phyloP scores from a whole-genome alignment of 2,113 vertebrate species.

The Collichthys lucidus region DNA sequence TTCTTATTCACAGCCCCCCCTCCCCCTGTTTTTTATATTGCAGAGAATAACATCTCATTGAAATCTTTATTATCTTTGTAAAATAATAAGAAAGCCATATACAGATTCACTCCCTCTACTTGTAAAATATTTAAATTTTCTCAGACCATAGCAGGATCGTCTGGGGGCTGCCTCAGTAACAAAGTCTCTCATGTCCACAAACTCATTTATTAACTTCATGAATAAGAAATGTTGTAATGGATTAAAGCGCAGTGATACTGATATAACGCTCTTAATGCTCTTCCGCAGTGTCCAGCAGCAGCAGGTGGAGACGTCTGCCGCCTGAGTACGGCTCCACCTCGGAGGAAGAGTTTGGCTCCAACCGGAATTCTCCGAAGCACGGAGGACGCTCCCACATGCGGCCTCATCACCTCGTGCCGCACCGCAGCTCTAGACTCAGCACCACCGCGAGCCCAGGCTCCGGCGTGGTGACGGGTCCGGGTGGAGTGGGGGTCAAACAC shows the following conservation, averaged over 20 bases:
- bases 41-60: background rate
- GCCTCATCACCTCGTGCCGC: slow-evolving; percentile 87
- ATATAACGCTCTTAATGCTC: background rate
- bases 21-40: background rate
- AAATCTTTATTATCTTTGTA: background rate
- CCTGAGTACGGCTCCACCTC: slow-evolving; percentile 99
- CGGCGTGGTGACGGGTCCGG: slow-evolving; percentile 48
- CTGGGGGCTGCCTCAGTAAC: slow-evolving; percentile 27
- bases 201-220: slow-evolving; percentile 39
- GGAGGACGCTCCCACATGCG: slow-evolving; percentile 89
- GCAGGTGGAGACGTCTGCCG: slow-evolving; percentile 96
- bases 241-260: background rate
- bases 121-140: slow-evolving; percentile 13
- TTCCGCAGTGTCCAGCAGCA: slow-evolving; percentile 83
- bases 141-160: background rate
- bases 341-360: slow-evolving; percentile 98
- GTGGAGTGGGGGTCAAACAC: slow-evolving; percentile 90
- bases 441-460: slow-evolving; percentile 64
- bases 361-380: slow-evolving; percentile 93
- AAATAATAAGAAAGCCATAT: background rate
- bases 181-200: slow-evolving; percentile 5
- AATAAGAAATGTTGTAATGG: slow-evolving; percentile 5
- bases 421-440: slow-evolving; percentile 81
- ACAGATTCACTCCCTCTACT: background rate
- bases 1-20: background rate